These are phyloP conservation scores for Trachymyrmex cornetzi DNA, from an alignment of 1,140 invertebrate species.

Conservation along the genomic window DNA sequence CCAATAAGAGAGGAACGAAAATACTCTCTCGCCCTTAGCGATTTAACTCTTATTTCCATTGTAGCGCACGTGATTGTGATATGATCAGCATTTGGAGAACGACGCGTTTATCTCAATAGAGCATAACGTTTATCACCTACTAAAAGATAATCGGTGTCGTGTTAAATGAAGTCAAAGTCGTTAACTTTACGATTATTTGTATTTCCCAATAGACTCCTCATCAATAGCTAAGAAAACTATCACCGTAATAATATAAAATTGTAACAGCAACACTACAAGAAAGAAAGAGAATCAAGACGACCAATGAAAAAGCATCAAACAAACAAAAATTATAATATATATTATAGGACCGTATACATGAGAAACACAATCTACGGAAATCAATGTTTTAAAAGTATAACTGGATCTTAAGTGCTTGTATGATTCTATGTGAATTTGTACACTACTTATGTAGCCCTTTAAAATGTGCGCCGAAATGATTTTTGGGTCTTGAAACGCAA, in stretches of 20 bases:
- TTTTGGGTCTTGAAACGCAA: too few relatives aligned
- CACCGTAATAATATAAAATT: not conserved
- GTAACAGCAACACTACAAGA: too few relatives aligned
- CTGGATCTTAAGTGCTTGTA: too few relatives aligned
- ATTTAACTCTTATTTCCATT: slow-evolving; percentile 71
- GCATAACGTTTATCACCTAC: slow-evolving; percentile 28
- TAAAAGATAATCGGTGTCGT: slow-evolving; percentile 1
- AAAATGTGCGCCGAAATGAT: too few relatives aligned
- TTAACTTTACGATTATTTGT: not conserved
- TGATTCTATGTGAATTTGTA: too few relatives aligned
- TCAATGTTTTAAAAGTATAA: too few relatives aligned
- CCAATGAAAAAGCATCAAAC: too few relatives aligned
- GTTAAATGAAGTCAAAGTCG: slow-evolving; percentile 4
- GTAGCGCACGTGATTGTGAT: slow-evolving; percentile 43
- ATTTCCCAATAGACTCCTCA: not conserved
- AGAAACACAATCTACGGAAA: too few relatives aligned
- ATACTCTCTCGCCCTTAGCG: slow-evolving; percentile 66
- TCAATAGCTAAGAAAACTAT: not conserved
- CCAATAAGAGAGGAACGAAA: slow-evolving; percentile 74
- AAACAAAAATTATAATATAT: too few relatives aligned
- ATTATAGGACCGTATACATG: too few relatives aligned
- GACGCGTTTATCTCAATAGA: slow-evolving; percentile 40
- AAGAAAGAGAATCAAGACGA: too few relatives aligned
- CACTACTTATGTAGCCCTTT: too few relatives aligned
- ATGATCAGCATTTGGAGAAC: slow-evolving; percentile 42